These are phyloP conservation scores for Cecropterus lyciades DNA, from an alignment of 1,140 invertebrate species.

Conservation along the genomic window DNA sequence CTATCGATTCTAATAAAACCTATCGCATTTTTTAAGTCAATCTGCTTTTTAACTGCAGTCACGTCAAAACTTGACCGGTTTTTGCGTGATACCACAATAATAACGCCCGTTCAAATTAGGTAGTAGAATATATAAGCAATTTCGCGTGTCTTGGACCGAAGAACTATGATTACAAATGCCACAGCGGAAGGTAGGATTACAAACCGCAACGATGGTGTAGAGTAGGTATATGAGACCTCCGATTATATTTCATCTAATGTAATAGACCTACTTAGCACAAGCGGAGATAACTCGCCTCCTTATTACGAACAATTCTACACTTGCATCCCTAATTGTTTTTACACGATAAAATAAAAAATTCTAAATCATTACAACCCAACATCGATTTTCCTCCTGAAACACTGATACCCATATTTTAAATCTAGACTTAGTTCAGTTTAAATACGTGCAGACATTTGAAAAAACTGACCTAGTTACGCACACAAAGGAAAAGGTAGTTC, in stretches of 20 bases:
- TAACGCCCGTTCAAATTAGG: no score
- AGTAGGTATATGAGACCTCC: conserved; percentile 11
- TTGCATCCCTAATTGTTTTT: not conserved
- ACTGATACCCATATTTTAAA: not conserved
- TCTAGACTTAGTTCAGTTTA: conserved; percentile 13
- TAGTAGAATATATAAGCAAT: no score
- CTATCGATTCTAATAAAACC: no score
- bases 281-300: conserved; percentile 22
- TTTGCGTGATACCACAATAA: no score
- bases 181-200: conserved; percentile 18
- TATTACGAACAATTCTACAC: conserved; percentile 3
- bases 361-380: not conserved
- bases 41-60: no score
- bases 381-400: not conserved
- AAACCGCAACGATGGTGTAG: conserved; percentile 33
- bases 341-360: not conserved
- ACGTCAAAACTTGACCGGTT: no score
- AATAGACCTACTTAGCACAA: conserved; percentile 25
- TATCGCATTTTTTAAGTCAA: no score
- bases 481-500: conserved; percentile 32
- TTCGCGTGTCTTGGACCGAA: conserved; percentile 10
- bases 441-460: conserved; percentile 21
- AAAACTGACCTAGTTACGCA: conserved; percentile 32
- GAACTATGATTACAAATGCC: conserved; percentile 23
- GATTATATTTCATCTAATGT: conserved; percentile 28